phyloP scores from a whole-genome alignment of 2,797 vertebrate genomes.

The Ptychobarbus kaznakovi region DNA sequence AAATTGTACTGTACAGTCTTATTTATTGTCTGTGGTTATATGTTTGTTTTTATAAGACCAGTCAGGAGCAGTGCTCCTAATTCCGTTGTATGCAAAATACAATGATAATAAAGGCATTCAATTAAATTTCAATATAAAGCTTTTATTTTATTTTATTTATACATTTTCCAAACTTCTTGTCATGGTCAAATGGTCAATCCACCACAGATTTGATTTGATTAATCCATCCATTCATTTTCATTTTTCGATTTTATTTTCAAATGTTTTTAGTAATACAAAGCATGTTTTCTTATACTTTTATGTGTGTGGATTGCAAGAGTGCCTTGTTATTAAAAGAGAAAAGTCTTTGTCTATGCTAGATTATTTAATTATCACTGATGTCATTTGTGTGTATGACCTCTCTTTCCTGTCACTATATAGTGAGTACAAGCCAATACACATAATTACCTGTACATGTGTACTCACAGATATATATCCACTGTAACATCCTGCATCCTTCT shows the following conservation, averaged over 20 bases:
- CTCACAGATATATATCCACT: conserved; percentile 16
- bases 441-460: conserved; percentile 10
- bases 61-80: too few species aligned
- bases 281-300: neutral
- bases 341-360: neutral
- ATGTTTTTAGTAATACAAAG: neutral
- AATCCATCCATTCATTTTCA: neutral
- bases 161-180: neutral
- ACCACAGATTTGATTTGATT: neutral
- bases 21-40: too few species aligned
- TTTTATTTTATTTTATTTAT: neutral
- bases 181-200: neutral
- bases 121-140: neutral
- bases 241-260: neutral
- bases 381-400: conserved; percentile 18
- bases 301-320: neutral
- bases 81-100: too few species aligned
- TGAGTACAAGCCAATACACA: neutral
- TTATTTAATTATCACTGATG: neutral
- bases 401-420: neutral
- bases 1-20: too few species aligned
- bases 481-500: neutral
- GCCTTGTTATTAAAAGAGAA: neutral
- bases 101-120: too few species aligned
- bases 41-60: too few species aligned